phyloP scores from a whole-genome alignment of 2,113 vertebrate genomes.

The Choloepus hoffmanni region DNA sequence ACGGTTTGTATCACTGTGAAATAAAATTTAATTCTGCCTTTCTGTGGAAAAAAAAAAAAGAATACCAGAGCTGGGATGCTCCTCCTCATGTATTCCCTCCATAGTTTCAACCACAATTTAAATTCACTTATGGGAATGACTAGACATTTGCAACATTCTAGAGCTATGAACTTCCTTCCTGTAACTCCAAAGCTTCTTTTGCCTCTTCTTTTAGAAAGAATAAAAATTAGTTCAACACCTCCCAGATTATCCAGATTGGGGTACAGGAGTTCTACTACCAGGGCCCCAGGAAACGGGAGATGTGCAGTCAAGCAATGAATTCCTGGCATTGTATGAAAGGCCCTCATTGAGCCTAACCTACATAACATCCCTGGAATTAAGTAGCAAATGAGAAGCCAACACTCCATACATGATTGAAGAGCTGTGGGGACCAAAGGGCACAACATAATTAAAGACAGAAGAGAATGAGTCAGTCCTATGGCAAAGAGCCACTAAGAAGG shows the following conservation, averaged over 20 bases:
- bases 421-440: constrained; percentile 60
- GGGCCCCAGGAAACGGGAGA: constrained; percentile 59
- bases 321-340: constrained; percentile 76
- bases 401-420: constrained; percentile 54
- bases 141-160: background rate
- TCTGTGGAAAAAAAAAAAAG: background rate
- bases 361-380: constrained; percentile 80
- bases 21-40: too few relatives aligned
- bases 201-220: constrained; percentile 39
- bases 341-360: constrained; percentile 70
- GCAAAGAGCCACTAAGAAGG: background rate
- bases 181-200: background rate
- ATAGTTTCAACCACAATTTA: constrained; percentile 23
- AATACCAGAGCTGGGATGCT: background rate
- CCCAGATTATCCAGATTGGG: constrained; percentile 7
- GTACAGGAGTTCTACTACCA: constrained; percentile 36
- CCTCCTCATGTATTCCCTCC: background rate
- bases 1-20: too few relatives aligned
- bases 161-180: background rate
- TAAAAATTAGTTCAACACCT: background rate
- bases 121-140: constrained; percentile 8
- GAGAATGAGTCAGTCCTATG: background rate
- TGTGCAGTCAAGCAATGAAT: constrained; percentile 78
- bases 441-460: background rate
- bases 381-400: constrained; percentile 70